Conservation (phyloP, 64 coral and sea anemone species). For the Acropora yongei region DNA sequence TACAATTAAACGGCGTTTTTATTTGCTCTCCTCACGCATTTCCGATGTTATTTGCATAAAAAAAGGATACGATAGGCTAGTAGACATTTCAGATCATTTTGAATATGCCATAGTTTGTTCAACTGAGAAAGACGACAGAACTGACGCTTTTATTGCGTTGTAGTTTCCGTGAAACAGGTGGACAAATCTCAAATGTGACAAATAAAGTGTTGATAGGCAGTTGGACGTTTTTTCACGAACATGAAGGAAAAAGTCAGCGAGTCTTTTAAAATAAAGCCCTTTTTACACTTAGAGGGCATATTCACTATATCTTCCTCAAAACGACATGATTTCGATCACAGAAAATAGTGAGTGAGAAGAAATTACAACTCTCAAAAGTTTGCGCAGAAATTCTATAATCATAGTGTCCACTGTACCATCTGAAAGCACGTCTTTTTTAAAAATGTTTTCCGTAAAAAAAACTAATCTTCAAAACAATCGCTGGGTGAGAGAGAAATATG, state of each 20-base stretch:
- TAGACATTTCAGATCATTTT: constrained; percentile 23
- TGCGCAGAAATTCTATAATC: too few species aligned
- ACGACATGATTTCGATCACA: background rate
- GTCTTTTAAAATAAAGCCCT: background rate
- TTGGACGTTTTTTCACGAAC: background rate
- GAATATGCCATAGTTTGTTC: constrained; percentile 18
- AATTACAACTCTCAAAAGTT: too few species aligned
- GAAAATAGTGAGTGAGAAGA: background rate
- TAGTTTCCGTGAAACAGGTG: constrained; percentile 10
- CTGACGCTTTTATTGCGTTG: background rate
- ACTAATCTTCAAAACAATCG: too few species aligned
- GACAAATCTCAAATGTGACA: constrained; percentile 8
- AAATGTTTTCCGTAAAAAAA: too few species aligned
- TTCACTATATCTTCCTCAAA: background rate
- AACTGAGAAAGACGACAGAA: background rate
- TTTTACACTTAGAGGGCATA: background rate
- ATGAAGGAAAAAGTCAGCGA: background rate
- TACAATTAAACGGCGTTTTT: constrained; percentile 26
- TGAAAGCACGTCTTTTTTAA: too few species aligned
- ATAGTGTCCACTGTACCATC: too few species aligned
- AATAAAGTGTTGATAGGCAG: background rate
- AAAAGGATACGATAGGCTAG: background rate
- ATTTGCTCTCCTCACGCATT: background rate
- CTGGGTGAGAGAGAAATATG: too few species aligned
- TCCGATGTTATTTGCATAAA: constrained; percentile 44